Conservation (phyloP, 1,140 invertebrate species). For the Drosophila azteca region DNA sequence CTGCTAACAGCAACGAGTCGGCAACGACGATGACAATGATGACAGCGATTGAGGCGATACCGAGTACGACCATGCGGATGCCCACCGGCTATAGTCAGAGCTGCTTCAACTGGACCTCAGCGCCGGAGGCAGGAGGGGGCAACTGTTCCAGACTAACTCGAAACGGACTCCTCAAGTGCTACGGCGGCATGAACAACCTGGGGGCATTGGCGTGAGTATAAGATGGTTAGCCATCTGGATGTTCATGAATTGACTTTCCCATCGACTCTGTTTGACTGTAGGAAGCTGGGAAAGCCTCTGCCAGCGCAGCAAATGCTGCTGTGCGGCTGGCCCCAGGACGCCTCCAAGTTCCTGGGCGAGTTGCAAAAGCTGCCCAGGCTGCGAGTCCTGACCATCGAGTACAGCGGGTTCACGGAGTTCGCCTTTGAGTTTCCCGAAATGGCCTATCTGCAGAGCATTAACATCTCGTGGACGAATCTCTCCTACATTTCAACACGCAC, state of each 20-base stretch:
- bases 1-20: constrained; percentile 2
- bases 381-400: constrained; percentile 76
- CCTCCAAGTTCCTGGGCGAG: constrained; percentile 65
- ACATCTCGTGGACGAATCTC: constrained; percentile 84
- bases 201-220: constrained; percentile 48
- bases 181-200: constrained; percentile 78
- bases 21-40: neutral
- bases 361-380: constrained; percentile 75
- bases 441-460: constrained; percentile 82
- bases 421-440: constrained; percentile 79
- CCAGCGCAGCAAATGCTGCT: constrained; percentile 57
- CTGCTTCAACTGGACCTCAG: constrained; percentile 68
- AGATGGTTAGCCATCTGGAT: neutral
- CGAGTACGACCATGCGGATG: neutral
- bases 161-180: constrained; percentile 65
- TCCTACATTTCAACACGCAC: constrained; percentile 69
- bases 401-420: constrained; percentile 81
- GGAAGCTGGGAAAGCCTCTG: constrained; percentile 24
- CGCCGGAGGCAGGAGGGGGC: constrained; percentile 62
- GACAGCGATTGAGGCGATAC: constrained; percentile 5
- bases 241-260: no score
- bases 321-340: constrained; percentile 75
- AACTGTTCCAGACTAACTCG: constrained; percentile 62
- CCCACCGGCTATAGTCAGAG: constrained; percentile 7
- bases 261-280: neutral